phyloP scores from a whole-genome alignment of 2,888 invertebrate species.

The Trachelus troglodyta region DNA sequence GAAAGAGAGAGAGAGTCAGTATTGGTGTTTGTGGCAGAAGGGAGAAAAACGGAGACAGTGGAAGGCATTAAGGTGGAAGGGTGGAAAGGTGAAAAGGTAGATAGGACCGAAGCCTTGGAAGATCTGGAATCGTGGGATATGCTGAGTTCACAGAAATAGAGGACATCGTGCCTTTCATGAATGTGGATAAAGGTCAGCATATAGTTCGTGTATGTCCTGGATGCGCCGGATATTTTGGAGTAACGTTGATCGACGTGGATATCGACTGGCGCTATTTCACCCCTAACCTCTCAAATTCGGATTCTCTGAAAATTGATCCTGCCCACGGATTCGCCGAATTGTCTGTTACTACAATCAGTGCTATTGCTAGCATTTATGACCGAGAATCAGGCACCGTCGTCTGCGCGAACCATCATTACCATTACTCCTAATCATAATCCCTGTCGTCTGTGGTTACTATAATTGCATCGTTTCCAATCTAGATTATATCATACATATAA shows the following conservation, averaged over 20 bases:
- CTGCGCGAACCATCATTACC: background rate
- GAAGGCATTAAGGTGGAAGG: background rate
- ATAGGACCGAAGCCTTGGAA: background rate
- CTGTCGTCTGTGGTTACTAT: background rate
- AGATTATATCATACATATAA: background rate
- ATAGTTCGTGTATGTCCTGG: background rate
- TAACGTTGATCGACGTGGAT: background rate
- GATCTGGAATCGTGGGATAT: slow-evolving; percentile 28
- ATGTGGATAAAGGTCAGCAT: slow-evolving; percentile 36
- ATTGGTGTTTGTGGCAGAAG: background rate
- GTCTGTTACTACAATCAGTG: background rate
- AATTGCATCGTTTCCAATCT: background rate
- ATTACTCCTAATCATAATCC: background rate
- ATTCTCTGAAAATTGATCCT: background rate
- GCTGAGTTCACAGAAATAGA: slow-evolving; percentile 36
- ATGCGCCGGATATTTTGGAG: background rate
- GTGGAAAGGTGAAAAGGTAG: background rate
- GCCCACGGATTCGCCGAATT: background rate
- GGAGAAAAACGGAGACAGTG: background rate
- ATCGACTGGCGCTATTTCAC: background rate
- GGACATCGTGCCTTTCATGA: slow-evolving; percentile 37
- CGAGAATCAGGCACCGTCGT: background rate
- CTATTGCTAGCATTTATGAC: background rate
- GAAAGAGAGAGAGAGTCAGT: background rate
- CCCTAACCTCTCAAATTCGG: background rate